Base-by-base conservation (phyloP, 2,888 invertebrate genomes). In the Crematogaster levior region DNA sequence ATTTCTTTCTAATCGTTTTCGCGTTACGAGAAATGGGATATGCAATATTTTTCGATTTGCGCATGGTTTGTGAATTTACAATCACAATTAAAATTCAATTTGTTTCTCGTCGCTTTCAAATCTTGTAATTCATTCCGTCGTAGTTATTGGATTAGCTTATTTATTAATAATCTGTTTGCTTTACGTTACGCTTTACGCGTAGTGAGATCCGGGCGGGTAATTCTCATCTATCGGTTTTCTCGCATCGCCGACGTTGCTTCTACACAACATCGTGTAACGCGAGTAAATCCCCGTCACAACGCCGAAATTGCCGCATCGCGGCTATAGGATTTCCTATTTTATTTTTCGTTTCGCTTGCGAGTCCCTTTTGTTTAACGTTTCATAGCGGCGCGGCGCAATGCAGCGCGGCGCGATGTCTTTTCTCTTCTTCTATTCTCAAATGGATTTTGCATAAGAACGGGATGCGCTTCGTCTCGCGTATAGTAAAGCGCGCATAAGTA, bases 401-500 rank as follows among this genome's bases (percentile, higher is more conserved):
- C 70, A 68, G 40, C 15, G 24, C 27, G 10, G 30, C 27, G 43
- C 40, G 58, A 43, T 30, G 56, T 43, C 77, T 79, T 46, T 46
- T 77, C 82, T 65, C 58, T 21, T 79, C 7, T 30, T 68, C 79
- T 75, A 51, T 51, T 51, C 48, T 51, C 66, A 77, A 75, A 82
- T 79, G 40, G 79, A 82, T 68, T 68, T 82, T 82, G 70, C 66
- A 77, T 46, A 75, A 68, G 79, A 80, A 65, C 43, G 56, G 63
- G 12, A 53, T 46, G 48, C 68, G 73, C 73, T 40, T 81, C 81
- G 72, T 37, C 66, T 73, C 65, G 72, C 72, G 82, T 70, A 56
- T 56, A 79, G 77, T 83, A 83, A 81, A 83, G 73, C 77, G 68
- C 61, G 83, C 81, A 73, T 84, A 83, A 83, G 87, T 81, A 80